phyloP scores from a whole-genome alignment of 2,888 invertebrate genomes.

The Griposia aprilina region DNA sequence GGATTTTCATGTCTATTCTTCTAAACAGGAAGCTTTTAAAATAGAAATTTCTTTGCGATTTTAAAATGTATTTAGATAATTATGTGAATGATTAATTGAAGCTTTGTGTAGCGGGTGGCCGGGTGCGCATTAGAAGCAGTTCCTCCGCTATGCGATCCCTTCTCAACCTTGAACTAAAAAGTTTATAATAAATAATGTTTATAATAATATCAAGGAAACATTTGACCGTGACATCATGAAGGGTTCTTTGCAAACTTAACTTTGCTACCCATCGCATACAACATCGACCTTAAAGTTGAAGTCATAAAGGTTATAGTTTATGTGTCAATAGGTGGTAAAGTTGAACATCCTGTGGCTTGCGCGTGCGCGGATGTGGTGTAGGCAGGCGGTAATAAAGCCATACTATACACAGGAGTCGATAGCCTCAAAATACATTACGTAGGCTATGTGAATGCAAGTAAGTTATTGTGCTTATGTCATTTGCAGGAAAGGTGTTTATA shows the following conservation, averaged over 20 bases:
- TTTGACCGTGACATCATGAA: constrained; percentile 73
- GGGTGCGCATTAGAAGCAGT: background rate
- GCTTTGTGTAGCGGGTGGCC: background rate
- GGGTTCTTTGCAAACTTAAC: constrained; percentile 52
- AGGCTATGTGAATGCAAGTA: constrained; percentile 50
- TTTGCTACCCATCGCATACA: background rate
- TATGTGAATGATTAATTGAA: too few species aligned
- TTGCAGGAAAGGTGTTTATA: constrained; percentile 1
- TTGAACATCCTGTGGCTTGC: constrained; percentile 82
- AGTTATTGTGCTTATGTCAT: constrained; percentile 30
- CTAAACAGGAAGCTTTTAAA: too few species aligned
- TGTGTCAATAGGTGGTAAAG: constrained; percentile 54
- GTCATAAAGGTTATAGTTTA: constrained; percentile 43
- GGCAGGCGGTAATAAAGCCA: constrained; percentile 72
- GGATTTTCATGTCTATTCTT: too few species aligned
- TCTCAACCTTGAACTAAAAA: constrained; percentile 30
- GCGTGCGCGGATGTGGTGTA: constrained; percentile 85
- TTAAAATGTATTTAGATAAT: too few species aligned
- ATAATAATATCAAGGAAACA: constrained; percentile 73
- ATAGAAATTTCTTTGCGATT: too few species aligned
- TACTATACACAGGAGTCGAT: constrained; percentile 63
- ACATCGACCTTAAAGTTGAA: constrained; percentile 45
- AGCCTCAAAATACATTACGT: constrained; percentile 69
- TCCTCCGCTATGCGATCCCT: background rate
- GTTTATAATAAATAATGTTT: constrained; percentile 38